These are phyloP conservation scores for Helogale parvula DNA, from an alignment of 2,113 vertebrate species.

Conservation along the genomic window DNA sequence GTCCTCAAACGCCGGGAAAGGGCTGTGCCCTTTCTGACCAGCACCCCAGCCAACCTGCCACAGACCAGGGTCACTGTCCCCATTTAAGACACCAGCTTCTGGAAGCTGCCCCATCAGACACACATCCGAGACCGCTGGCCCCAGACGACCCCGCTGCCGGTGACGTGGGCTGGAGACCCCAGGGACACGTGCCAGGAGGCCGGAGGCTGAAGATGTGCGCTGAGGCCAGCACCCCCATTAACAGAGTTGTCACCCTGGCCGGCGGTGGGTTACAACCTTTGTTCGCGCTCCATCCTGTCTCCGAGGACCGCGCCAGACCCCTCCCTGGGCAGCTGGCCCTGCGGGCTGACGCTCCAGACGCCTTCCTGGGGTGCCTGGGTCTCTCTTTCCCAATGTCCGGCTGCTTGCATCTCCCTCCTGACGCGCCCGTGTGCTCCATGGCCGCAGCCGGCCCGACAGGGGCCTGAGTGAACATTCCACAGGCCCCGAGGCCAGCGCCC, in stretches of 20 bases:
- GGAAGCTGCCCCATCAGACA: background rate
- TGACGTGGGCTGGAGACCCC: background rate
- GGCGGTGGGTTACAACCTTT: too few relatives aligned
- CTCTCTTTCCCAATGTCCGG: background rate
- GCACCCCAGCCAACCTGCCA: background rate
- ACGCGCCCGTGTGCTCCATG: too few relatives aligned
- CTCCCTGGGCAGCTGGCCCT: background rate
- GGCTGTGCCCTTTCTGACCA: background rate
- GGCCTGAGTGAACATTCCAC: too few relatives aligned
- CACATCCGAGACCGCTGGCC: accelerated
- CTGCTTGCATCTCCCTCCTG: background rate
- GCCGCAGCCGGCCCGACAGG: too few relatives aligned
- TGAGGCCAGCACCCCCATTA: background rate
- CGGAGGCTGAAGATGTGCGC: accelerated
- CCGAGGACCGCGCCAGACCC: too few relatives aligned
- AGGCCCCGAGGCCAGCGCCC: too few relatives aligned
- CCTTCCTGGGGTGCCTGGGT: too few relatives aligned
- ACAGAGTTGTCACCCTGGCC: background rate
- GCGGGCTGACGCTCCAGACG: background rate
- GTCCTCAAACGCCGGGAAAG: background rate
- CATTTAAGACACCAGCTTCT: background rate
- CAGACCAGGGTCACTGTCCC: background rate
- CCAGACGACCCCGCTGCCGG: background rate
- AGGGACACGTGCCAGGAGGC: background rate
- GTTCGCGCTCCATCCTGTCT: accelerated